phyloP scores from a whole-genome alignment of 2,888 invertebrate species.

The Sinhomidia bicolor region DNA sequence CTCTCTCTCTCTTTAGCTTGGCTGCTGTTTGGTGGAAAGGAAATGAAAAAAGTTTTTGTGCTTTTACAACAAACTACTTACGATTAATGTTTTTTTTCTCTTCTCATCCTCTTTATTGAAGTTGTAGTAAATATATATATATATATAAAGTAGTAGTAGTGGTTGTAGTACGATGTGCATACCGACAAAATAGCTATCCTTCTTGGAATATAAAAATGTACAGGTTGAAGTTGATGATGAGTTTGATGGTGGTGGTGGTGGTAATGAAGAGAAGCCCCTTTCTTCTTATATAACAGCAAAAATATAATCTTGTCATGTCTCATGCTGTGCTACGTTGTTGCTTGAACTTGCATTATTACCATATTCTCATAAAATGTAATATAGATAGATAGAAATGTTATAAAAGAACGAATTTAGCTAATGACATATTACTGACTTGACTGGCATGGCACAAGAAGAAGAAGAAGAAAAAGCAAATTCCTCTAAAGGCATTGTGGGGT shows the following conservation, averaged over 20 bases:
- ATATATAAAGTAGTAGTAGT: no score
- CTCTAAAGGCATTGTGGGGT: conserved; percentile 42
- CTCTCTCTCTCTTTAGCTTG: not conserved
- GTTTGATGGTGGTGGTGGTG: not conserved
- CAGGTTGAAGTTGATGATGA: conserved; percentile 45
- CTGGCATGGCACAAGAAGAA: no score
- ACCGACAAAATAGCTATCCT: not conserved
- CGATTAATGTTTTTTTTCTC: conserved; percentile 15
- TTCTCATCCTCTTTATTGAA: not conserved
- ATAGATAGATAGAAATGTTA: not conserved
- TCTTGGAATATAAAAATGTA: conserved; percentile 50
- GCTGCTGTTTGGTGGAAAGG: conserved; percentile 31
- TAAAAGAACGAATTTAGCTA: not conserved
- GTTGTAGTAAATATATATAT: not conserved
- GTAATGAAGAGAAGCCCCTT: conserved; percentile 33
- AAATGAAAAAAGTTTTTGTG: conserved; percentile 56
- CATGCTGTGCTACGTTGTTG: conserved; percentile 51
- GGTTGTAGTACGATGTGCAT: no score
- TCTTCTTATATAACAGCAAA: conserved; percentile 34
- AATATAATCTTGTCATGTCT: conserved; percentile 65
- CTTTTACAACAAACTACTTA: not conserved
- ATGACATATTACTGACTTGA: conserved; percentile 16
- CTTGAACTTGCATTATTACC: conserved; percentile 8
- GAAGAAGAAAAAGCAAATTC: conserved; percentile 24
- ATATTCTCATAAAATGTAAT: conserved; percentile 48